Evolutionary conservation across 2,888 invertebrate species (phyloP), one percentile per base, ranked within the genome.

Genomic region (Tenthredo scrophulariae): DNA sequence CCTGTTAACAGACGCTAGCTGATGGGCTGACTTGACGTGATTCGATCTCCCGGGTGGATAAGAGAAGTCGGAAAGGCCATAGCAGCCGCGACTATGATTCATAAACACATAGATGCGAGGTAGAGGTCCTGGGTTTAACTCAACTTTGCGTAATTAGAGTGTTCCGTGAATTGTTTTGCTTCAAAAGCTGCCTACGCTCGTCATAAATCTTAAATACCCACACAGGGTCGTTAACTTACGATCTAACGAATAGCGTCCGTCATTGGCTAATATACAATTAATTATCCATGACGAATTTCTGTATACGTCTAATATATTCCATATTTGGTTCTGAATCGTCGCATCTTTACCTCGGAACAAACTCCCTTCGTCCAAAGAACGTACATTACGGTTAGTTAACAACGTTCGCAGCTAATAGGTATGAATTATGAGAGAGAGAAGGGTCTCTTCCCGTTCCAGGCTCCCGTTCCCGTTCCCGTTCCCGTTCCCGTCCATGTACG

Each of bases 391-490:
- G 80, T 62, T 80, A 58, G 80, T 58, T 80, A 80, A 80, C 80
- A 62, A 62, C 40, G 22, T 26, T 62, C 80, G 58, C 22, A 37
- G 80, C 62, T 80, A 80, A 80, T 80, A 62, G 58, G 62, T 62
- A 80, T 62, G 80, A 80, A 80, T 80, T 80, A 58, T 80, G 80
- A 62, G 62, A 62, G 13, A n/a, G 29, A 67, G 67, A 22, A 58
- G 58, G 58, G 67, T n/a, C 80, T 80, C 62, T 58, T 40, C 62
- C 58, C 58, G 54, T 29, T 40, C 40, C 79, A 13, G 37, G 13
- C 26, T 33, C 58, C 79, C 79, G 22, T 80, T 18, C n/a, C 62
- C 62, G 15, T 50, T 33, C 58, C 79, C 79, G 22, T 80, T 18
- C n/a, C 62, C 62, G 15, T 50, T 37, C 58, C 3, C 37, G 58